Evolutionary conservation across 2,888 invertebrate species (phyloP).

Genomic region (Liodrosophila aerea): DNA sequence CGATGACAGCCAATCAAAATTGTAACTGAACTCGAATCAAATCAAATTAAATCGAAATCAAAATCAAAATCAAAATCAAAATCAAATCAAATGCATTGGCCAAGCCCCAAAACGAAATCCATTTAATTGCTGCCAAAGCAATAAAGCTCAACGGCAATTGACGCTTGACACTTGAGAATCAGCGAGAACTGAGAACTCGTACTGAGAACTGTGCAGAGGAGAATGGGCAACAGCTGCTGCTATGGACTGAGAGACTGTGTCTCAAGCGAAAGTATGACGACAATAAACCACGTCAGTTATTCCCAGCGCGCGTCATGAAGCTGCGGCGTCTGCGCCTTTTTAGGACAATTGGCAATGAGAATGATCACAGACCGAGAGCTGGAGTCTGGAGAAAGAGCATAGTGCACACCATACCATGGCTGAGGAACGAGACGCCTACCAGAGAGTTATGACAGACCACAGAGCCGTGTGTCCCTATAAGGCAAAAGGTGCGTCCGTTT

Average conservation of each 20-base stretch:
- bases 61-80: slow-evolving; percentile 52
- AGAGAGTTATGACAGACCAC: slow-evolving; percentile 70
- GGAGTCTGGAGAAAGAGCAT: slow-evolving; percentile 44
- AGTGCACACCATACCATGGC: slow-evolving; percentile 49
- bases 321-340: slow-evolving; percentile 76
- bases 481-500: slow-evolving; percentile 65
- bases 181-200: slow-evolving; percentile 45
- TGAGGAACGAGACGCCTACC: slow-evolving; percentile 54
- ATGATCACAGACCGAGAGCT: slow-evolving; percentile 25
- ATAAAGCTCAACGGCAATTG: slow-evolving; percentile 76
- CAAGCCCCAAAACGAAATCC: slow-evolving; percentile 52
- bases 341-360: slow-evolving; percentile 56
- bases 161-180: slow-evolving; percentile 66
- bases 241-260: background rate
- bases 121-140: slow-evolving; percentile 76
- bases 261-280: slow-evolving; percentile 70
- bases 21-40: background rate
- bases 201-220: slow-evolving; percentile 3
- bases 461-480: slow-evolving; percentile 58
- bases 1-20: slow-evolving; percentile 65
- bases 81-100: slow-evolving; percentile 51
- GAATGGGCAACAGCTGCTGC: slow-evolving; percentile 8
- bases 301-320: slow-evolving; percentile 74
- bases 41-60: slow-evolving; percentile 36
- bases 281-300: slow-evolving; percentile 41